Base-by-base conservation (phyloP, 2,113 vertebrate species). In the Pollachius pollachius region DNA sequence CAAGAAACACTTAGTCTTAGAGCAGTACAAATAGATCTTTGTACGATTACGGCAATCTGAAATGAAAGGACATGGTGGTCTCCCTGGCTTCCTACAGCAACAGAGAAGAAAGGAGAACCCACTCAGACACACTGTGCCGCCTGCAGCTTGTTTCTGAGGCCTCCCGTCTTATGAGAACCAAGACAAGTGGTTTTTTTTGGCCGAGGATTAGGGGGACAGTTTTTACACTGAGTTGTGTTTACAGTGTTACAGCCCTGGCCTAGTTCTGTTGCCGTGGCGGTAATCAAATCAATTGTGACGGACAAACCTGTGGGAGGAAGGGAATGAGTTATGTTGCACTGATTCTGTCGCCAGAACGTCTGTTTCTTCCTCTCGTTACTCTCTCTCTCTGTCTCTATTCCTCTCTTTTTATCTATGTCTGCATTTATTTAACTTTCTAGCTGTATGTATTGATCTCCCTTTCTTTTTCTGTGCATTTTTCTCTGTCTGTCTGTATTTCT, bases 21-120 rank as follows among this genome's bases (percentile, higher is more conserved):
- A 2, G 8, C 41, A 48, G 2, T 48, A 48, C 41, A 48, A 48
- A 48, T 13, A 48, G 5, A 48, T 48, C 12, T 48, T 48, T 48
- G 41, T 9, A 7, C 2, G 41, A 48, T 48, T 48, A 11, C 12
- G 41, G 11, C 19, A 27, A 61, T 25, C 7, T 48, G 52, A 0
- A 17, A 68, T 68, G 52, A 57, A 27, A 65, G 72, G 59, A 75
- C 69, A 56, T 75, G 69, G 48, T 60, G 34, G 70, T 62, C 12
- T 27, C 41, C 41, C 8, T 13, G 8, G 41, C 41, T 27, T 21
- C 60, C 1, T 21, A 23, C 13, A 15, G 21, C 67, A 15, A 9
- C 57, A 19, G 9, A 48, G 41, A 48, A 48, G 41, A 48, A 48
- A 48, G 41, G 9, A 48, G 12, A 48, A 48, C 41, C 12, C 41